phyloP scores from a whole-genome alignment of 2,113 vertebrate species.

The Brienomyrus longianalis region DNA sequence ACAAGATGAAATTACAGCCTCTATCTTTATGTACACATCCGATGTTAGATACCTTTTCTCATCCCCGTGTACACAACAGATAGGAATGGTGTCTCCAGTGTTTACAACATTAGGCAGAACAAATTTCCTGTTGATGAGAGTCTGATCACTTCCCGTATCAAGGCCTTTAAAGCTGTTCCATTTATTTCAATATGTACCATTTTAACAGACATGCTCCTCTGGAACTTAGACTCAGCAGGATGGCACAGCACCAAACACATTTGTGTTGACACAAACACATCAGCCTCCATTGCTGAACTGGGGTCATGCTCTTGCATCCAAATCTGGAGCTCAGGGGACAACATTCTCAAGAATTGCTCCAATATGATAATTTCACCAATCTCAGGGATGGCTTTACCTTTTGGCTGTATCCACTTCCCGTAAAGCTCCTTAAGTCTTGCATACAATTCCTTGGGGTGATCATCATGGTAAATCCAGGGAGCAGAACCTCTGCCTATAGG shows the following conservation, averaged over 20 bases:
- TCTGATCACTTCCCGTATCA: conserved; percentile 3
- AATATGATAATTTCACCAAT: neutral
- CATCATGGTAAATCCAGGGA: neutral
- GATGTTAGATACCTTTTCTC: neutral
- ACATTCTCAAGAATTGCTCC: conserved; percentile 17
- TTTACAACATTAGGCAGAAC: neutral
- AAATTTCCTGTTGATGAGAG: neutral
- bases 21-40: conserved; percentile 4
- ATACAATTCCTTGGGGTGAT: neutral
- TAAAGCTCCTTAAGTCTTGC: neutral
- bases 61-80: conserved; percentile 9
- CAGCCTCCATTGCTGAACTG: neutral
- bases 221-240: neutral
- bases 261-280: neutral
- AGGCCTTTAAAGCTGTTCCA: neutral
- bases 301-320: neutral
- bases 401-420: neutral
- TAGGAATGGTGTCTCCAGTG: neutral
- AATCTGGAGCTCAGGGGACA: neutral
- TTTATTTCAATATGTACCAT: neutral
- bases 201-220: neutral
- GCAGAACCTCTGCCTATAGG: neutral
- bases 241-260: neutral
- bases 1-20: conserved; percentile 9
- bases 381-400: neutral